These are phyloP conservation scores for Leucoraja erinaceus DNA, from an alignment of 2,113 vertebrate genomes.

Conservation along the genomic window DNA sequence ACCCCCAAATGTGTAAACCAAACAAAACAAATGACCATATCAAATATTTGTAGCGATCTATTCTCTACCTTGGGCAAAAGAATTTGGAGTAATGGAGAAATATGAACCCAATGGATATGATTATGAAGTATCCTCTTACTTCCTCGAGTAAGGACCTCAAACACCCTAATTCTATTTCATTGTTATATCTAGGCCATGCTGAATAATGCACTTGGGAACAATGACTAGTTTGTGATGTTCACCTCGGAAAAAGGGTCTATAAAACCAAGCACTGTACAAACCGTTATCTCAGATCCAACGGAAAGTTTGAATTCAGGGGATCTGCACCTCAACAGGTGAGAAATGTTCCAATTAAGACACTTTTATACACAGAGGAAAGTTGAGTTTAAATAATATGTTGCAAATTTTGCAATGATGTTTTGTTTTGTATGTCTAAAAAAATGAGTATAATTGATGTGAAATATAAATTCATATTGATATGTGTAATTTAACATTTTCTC, in stretches of 20 bases:
- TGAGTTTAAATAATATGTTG: background rate
- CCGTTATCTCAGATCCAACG: conserved; percentile 26
- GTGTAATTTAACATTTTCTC: background rate
- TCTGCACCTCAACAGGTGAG: conserved; percentile 34
- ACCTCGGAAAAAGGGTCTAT: conserved; percentile 12
- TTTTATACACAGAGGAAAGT: background rate
- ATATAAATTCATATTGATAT: background rate
- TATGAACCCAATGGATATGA: conserved; percentile 8
- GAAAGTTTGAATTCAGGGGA: background rate
- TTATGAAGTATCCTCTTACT: conserved; percentile 22
- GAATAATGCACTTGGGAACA: conserved; percentile 18
- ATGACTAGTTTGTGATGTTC: conserved; percentile 26
- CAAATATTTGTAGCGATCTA: background rate
- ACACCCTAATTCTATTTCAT: conserved; percentile 26
- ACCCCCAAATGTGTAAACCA: background rate
- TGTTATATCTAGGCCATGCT: conserved; percentile 28
- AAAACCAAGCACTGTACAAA: conserved; percentile 30
- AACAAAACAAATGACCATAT: conserved; percentile 21
- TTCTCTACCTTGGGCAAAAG: conserved; percentile 11
- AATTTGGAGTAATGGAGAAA: conserved; percentile 4
- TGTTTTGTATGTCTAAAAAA: background rate
- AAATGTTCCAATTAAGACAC: background rate
- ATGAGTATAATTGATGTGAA: background rate
- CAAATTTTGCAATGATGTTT: background rate
- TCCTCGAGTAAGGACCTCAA: background rate